Evolutionary conservation across 1,140 invertebrate species (phyloP).

Genomic region (Neodiprion virginianus): DNA sequence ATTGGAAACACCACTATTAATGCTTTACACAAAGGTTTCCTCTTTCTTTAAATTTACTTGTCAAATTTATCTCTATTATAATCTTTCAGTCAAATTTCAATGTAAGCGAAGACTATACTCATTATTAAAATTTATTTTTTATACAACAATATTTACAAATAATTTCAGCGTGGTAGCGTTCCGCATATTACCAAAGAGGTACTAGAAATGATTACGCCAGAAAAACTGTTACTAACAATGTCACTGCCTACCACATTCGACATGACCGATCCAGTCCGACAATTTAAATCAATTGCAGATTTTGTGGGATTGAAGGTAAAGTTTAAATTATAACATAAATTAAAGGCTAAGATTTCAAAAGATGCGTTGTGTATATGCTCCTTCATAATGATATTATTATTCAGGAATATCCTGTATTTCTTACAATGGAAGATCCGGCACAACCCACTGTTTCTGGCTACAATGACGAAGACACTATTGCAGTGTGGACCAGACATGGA

Average conservation of each 20-base stretch:
- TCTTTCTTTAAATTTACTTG: slow-evolving; percentile 9
- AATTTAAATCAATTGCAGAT: slow-evolving; percentile 61
- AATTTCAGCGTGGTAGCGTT: slow-evolving; percentile 65
- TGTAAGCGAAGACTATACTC: neutral
- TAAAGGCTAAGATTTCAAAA: slow-evolving; percentile 15
- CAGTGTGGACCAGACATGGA: slow-evolving; percentile 77
- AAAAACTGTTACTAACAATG: slow-evolving; percentile 64
- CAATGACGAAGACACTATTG: slow-evolving; percentile 70
- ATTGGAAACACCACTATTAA: slow-evolving; percentile 62
- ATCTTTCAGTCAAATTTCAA: slow-evolving; percentile 14
- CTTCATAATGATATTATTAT: slow-evolving; percentile 30
- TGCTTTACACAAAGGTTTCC: slow-evolving; percentile 64
- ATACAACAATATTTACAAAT: slow-evolving; percentile 28
- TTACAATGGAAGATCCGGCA: slow-evolving; percentile 73
- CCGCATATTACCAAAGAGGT: slow-evolving; percentile 73
- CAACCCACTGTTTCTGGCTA: slow-evolving; percentile 68
- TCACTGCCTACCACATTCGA: slow-evolving; percentile 64
- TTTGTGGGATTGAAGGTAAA: slow-evolving; percentile 66
- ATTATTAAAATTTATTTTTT: slow-evolving; percentile 10
- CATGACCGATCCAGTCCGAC: slow-evolving; percentile 63
- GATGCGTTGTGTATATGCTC: slow-evolving; percentile 5
- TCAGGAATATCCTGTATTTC: slow-evolving; percentile 66
- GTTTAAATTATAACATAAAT: slow-evolving; percentile 20
- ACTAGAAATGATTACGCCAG: slow-evolving; percentile 63
- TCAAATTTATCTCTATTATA: slow-evolving; percentile 5